These are phyloP conservation scores for Rotaria socialis DNA, from an alignment of 2,888 invertebrate species.

Conservation along the genomic window DNA sequence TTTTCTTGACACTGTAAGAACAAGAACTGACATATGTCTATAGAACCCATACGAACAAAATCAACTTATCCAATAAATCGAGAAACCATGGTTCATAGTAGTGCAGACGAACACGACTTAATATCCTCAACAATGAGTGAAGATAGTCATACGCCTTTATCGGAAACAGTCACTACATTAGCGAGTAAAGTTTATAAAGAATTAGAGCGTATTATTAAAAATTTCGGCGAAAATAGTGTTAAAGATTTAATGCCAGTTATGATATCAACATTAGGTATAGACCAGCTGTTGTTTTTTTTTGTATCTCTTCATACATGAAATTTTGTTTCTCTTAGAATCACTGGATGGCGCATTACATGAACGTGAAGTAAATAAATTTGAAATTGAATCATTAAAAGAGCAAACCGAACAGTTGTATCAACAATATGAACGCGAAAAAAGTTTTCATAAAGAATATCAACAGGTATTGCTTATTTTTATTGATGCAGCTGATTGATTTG, in stretches of 20 bases:
- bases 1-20: neutral
- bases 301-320: no score
- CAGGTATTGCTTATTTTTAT: conserved; percentile 64
- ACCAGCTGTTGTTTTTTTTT: neutral
- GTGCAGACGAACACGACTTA: neutral
- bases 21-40: neutral
- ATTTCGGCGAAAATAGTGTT: conserved; percentile 94
- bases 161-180: conserved; percentile 88
- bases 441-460: conserved; percentile 84
- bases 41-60: neutral
- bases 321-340: conserved; percentile 74
- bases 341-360: conserved; percentile 90
- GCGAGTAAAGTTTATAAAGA: conserved; percentile 97
- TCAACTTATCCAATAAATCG: neutral
- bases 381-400: conserved; percentile 86
- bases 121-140: neutral
- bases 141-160: neutral
- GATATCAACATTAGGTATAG: conserved; percentile 67
- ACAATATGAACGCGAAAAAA: conserved; percentile 96
- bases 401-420: conserved; percentile 98
- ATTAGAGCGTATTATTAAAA: conserved; percentile 93
- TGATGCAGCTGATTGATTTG: neutral
- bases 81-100: neutral
- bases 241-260: conserved; percentile 93
- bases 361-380: conserved; percentile 95